These are phyloP conservation scores for Intellagama lesueurii DNA, from an alignment of 2,797 vertebrate genomes.

Conservation along the genomic window DNA sequence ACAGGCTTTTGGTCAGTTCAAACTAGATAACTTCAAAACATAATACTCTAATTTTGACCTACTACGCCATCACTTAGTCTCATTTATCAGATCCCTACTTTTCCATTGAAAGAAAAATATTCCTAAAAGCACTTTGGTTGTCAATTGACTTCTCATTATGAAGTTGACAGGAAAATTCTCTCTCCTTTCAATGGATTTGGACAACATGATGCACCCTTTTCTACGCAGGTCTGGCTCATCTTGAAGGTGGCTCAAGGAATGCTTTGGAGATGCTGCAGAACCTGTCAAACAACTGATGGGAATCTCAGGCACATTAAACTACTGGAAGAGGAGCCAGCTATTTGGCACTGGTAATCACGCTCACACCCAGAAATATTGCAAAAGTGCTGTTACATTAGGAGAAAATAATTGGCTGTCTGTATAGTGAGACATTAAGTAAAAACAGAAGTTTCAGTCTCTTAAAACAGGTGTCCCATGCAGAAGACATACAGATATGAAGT, in stretches of 20 bases:
- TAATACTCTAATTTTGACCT: background rate
- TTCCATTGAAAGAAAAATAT: background rate
- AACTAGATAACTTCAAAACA: background rate
- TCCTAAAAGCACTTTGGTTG: background rate
- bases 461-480: background rate
- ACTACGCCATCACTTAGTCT: background rate
- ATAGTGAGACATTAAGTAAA: background rate
- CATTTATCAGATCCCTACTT: background rate
- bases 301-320: constrained; percentile 8
- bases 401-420: background rate
- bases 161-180: background rate
- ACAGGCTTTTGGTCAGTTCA: background rate
- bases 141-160: background rate
- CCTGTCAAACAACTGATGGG: background rate
- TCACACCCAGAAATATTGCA: constrained; percentile 1
- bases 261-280: background rate
- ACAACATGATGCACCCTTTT: background rate
- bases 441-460: background rate
- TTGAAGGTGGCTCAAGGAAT: background rate
- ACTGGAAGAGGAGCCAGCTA: background rate
- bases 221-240: background rate
- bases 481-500: background rate
- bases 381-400: constrained; percentile 1
- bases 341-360: constrained; percentile 14
- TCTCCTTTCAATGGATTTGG: background rate